These are phyloP conservation scores for Bursaphelenchus okinawaensis DNA, from an alignment of 2,888 invertebrate species.

Conservation along the genomic window DNA sequence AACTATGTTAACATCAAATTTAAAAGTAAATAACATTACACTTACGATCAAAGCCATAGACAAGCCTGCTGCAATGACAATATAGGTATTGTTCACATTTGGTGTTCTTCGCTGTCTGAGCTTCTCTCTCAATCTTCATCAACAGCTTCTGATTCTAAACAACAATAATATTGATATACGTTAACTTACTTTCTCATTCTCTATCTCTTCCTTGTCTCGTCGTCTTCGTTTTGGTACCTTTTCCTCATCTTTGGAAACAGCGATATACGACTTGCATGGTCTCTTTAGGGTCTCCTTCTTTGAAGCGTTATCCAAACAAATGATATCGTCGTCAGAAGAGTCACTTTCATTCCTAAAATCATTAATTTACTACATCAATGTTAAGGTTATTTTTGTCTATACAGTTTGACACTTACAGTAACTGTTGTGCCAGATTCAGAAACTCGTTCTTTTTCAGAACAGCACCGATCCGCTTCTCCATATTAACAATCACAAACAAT, in stretches of 20 bases:
- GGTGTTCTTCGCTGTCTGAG: conserved; percentile 34
- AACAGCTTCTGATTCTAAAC: conserved; percentile 30
- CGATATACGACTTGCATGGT: not conserved
- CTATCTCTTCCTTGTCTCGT: conserved; percentile 29
- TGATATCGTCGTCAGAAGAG: not conserved
- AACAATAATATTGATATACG: not conserved
- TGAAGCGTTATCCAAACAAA: not conserved
- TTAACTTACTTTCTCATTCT: conserved; percentile 28
- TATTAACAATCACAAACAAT: too few relatives aligned
- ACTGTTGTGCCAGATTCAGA: not conserved
- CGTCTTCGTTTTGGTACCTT: not conserved
- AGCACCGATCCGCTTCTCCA: not conserved
- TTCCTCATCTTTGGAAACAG: not conserved
- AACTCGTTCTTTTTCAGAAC: not conserved
- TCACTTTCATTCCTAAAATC: not conserved
- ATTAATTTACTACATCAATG: not conserved
- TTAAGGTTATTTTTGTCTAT: too few relatives aligned
- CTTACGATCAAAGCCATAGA: conserved; percentile 28
- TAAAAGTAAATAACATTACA: not conserved
- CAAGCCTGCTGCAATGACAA: conserved; percentile 26
- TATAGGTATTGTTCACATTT: conserved; percentile 39
- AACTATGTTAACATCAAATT: conserved; percentile 10
- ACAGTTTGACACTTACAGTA: conserved; percentile 5
- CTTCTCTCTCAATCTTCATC: conserved; percentile 27
- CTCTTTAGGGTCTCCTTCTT: not conserved